Evolutionary conservation across 2,113 vertebrate genomes (phyloP), one percentile per base, ranked within the genome.

Genomic region (Rhinolophus sinicus): DNA sequence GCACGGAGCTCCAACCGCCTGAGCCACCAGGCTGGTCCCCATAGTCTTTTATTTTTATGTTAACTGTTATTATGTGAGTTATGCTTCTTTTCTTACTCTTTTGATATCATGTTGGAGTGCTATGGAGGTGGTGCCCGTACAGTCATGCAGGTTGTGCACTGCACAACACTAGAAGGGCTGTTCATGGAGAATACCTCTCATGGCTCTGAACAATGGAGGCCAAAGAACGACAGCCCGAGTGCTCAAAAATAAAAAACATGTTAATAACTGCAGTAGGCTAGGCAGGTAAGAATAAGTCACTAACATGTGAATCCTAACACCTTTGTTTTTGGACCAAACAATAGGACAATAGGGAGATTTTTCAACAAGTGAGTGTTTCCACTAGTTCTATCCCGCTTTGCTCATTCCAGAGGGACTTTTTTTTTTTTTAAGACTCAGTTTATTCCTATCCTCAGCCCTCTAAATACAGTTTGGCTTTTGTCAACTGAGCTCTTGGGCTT

Each of bases 381-480:
- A 19, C 11, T 84, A 47, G 80, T 95, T 94, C 11, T 21, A 73
- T 7, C 7, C 26, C 33, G 3, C 16, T 94, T 75, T 88, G 56
- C 19, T 60, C 28, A 91, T 67, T 30, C 60, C 58, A 92, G 44
- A 60, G 44, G 26, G 24, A 47, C 26, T 18, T 35, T 52, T 75
- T 24, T 44, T 70, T 12, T 24, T 8, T 54, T 70, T 65, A 69
- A 83, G 50, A 14, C 15, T 78, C 72, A 88, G 26, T 47, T 90
- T 33, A 78, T 83, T 88, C 10, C 28, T 33, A 93, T 88, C 19
- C 16, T 35, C 28, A 96, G 50, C 38, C 50, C 15, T 94, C 52
- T 92, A 64, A 78, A 67, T 24, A 80, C 56, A 83, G 24, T 88
- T 76, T 93, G 67, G 47, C 52, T 94, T 97, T 80, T 54, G 54